Evolutionary conservation across 2,888 invertebrate species (phyloP).

Genomic region (Trissonchulus latispiculum): DNA sequence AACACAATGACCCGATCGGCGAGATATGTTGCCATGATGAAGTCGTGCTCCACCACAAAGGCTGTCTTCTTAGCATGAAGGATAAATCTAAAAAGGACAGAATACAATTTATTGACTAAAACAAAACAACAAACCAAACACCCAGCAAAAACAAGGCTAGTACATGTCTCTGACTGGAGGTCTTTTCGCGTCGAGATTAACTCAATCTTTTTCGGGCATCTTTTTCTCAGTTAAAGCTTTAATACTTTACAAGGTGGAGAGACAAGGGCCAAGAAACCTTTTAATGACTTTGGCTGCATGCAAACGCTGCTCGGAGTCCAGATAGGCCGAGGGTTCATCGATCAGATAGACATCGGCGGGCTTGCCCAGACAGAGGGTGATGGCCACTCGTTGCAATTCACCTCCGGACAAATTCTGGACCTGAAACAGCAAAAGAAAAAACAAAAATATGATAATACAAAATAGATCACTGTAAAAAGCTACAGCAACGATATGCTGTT

Average conservation of each 20-base stretch:
- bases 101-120: conserved; percentile 26
- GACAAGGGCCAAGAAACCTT: too few relatives aligned
- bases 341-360: conserved; percentile 97
- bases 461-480: too few relatives aligned
- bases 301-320: conserved; percentile 98
- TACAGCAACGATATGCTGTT: too few relatives aligned
- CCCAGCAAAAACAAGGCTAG: too few relatives aligned
- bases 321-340: conserved; percentile 96
- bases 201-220: too few relatives aligned
- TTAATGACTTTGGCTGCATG: conserved; percentile 99
- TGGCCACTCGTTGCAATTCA: conserved; percentile 92
- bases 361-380: conserved; percentile 90
- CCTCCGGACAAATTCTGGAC: conserved; percentile 93
- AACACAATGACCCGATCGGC: conserved; percentile 97
- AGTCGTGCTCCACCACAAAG: conserved; percentile 99
- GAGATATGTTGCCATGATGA: conserved; percentile 99
- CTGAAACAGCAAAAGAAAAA: conserved; percentile 34
- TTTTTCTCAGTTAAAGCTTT: too few relatives aligned
- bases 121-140: background rate
- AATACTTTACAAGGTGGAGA: too few relatives aligned
- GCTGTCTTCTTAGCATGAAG: conserved; percentile 98
- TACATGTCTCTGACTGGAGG: too few relatives aligned
- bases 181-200: too few relatives aligned
- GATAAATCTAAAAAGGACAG: conserved; percentile 58
- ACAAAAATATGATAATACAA: background rate